phyloP scores from a whole-genome alignment of 2,888 invertebrate species.

The Amiota minor region DNA sequence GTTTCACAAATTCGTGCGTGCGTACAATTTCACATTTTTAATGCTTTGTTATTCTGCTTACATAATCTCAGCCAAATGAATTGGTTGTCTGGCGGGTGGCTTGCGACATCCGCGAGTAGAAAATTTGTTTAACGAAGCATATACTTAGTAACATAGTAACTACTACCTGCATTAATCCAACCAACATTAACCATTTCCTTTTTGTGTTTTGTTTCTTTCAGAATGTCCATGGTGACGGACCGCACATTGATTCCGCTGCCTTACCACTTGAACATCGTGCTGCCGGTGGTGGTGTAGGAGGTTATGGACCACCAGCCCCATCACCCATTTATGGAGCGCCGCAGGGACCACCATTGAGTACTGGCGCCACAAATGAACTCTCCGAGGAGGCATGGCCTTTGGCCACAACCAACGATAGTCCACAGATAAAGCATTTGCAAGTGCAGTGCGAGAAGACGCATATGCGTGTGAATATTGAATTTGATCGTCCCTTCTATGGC shows the following conservation, averaged over 20 bases:
- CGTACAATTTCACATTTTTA: slow-evolving; percentile 65
- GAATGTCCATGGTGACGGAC: slow-evolving; percentile 85
- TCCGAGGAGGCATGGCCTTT: slow-evolving; percentile 92
- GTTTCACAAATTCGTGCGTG: neutral
- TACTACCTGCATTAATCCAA: neutral
- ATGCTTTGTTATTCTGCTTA: slow-evolving; percentile 58
- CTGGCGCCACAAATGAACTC: slow-evolving; percentile 74
- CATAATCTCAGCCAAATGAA: slow-evolving; percentile 53
- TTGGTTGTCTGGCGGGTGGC: slow-evolving; percentile 36
- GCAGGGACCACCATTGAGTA: slow-evolving; percentile 64
- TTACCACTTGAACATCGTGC: slow-evolving; percentile 87
- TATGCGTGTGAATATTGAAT: slow-evolving; percentile 95
- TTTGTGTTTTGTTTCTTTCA: slow-evolving; percentile 65
- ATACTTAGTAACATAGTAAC: neutral
- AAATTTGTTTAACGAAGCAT: slow-evolving; percentile 14
- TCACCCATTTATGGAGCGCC: slow-evolving; percentile 74
- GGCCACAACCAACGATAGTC: slow-evolving; percentile 87
- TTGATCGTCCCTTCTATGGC: slow-evolving; percentile 94
- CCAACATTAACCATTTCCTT: neutral
- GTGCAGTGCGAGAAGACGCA: slow-evolving; percentile 97
- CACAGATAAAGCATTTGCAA: slow-evolving; percentile 93
- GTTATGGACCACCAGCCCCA: slow-evolving; percentile 81
- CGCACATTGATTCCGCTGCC: slow-evolving; percentile 85
- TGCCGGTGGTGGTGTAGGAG: slow-evolving; percentile 55
- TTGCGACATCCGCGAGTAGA: slow-evolving; percentile 55